Evolutionary conservation across 2,888 invertebrate species (phyloP).

Genomic region (Ctena decussata): DNA sequence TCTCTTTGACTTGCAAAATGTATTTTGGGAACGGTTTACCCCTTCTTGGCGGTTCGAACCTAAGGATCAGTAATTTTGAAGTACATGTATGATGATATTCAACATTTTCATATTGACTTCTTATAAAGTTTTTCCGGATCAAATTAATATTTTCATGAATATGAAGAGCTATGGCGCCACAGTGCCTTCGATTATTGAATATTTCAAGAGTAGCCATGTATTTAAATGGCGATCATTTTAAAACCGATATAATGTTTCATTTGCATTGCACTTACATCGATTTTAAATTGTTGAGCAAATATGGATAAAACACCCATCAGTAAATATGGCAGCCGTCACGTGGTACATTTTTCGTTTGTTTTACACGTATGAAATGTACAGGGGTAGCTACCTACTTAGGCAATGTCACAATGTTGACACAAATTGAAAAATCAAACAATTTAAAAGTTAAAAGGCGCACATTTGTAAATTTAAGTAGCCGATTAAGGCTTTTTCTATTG

Average conservation of each 20-base stretch:
- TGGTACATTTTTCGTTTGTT: neutral
- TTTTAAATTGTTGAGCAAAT: neutral
- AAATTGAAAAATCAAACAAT: neutral
- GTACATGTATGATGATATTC: too few species aligned
- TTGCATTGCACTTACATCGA: slow-evolving; percentile 45
- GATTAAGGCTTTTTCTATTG: neutral
- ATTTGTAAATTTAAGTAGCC: slow-evolving; percentile 3
- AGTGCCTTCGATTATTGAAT: neutral
- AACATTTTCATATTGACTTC: too few species aligned
- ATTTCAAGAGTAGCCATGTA: neutral
- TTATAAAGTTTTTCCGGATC: too few species aligned
- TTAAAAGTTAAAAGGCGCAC: slow-evolving; percentile 6
- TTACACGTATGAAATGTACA: neutral
- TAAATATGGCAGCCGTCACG: neutral
- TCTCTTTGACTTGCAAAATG: too few species aligned
- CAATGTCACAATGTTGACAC: neutral
- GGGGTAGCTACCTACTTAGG: neutral
- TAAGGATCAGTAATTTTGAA: too few species aligned
- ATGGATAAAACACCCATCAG: neutral
- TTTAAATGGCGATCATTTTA: neutral
- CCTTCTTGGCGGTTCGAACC: too few species aligned
- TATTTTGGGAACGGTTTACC: too few species aligned
- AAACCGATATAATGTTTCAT: slow-evolving; percentile 60
- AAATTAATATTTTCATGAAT: too few species aligned
- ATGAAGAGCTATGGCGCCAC: neutral